Evolutionary conservation across 2,888 invertebrate genomes (phyloP), one percentile per base, ranked within the genome.

Genomic region (Tetragnatha montana): DNA sequence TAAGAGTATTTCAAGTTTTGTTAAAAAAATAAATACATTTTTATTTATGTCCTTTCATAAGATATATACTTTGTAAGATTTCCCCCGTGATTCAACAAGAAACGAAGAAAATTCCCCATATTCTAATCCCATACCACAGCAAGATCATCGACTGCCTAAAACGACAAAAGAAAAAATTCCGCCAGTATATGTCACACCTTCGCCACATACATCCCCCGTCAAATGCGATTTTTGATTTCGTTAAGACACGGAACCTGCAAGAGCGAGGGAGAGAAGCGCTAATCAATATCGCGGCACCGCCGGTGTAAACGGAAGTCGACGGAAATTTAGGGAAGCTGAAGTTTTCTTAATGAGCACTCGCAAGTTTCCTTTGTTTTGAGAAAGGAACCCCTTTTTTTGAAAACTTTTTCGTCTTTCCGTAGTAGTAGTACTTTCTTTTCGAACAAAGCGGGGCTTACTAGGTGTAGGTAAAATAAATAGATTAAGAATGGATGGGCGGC

Each of bases 301-400:
- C 12, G 12, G 79, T 49, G 78, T 49, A 51, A 68, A 60, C 68
- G 79, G 79, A 79, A 79, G 51, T 14, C 60, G 21, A 1, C 35
- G 51, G 21, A 68, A 80, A 51, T 80, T 80, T 69, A 80, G 35
- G 69, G 21, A 78, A 68, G 35, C 80, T 21, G 47, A 80, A 80
- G 69, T 69, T 80, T 69, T 35, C 68, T 80, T 80, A 80, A 80
- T 80, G 80, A 80, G 69, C 60, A 68, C 21, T 68, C 68, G 7
- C 68, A 12, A 35, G 80, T 80, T 80, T 80, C 22, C 12, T 35
- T 19, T 51, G 79, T 79, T 68, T 7, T 35, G 47, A 17, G 50
- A 49, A 19, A 10, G 50, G n/a, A 49, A 17, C 60, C 17, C 60
- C 12, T 17, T 60, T 60, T 60, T 60, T 10, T 7, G 12, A 60